Evolutionary conservation across 2,113 vertebrate species (phyloP), one percentile per base, ranked within the genome.

Genomic region (Cinclus mexicanus): DNA sequence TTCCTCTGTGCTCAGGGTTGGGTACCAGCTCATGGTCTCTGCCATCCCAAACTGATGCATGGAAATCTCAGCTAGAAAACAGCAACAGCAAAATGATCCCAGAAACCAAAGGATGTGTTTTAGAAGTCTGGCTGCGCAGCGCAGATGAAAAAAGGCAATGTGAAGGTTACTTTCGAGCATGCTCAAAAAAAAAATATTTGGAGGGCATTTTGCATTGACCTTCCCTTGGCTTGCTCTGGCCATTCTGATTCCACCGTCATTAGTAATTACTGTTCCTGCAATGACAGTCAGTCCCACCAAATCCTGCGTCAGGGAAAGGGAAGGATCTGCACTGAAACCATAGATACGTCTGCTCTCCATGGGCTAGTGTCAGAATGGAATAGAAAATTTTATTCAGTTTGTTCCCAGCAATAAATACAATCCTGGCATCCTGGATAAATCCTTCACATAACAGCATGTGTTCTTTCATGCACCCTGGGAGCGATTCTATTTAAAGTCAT

Each of bases 391-490:
- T 96, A 94, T 61, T 93, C 53, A 93, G 92, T 80, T 96, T 83
- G 83, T 96, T 97, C 87, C 89, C 85, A 97, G 91, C 89, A 97
- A 76, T 91, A 94, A 96, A 96, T 93, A 68, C 82, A 90, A 83
- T 79, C 35, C 80, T 79, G 70, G 80, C 83, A 93, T 95, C 91
- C 91, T 86, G 95, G 95, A 90, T 94, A 96, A 95, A 94, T 84
- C 83, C 87, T 95, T 96, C 95, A 80, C 83, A 84, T 77, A 93
- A 95, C 84, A 94, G 88, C 70, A 64, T 68, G 78, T 88, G 77
- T 89, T 95, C 94, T 94, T 96, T 92, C 72, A 91, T 94, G 95
- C 90, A 96, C 83, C 69, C 95, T 68, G 90, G 80, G 90, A 95
- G 93, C 7, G 44, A 89, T 94, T 93, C 74, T 95, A 87, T 87